Percentiles rank a stretch among this genome's conserved stretches.
Conservation (phyloP, 2,797 vertebrate species). For the Poecilia velifera region DNA sequence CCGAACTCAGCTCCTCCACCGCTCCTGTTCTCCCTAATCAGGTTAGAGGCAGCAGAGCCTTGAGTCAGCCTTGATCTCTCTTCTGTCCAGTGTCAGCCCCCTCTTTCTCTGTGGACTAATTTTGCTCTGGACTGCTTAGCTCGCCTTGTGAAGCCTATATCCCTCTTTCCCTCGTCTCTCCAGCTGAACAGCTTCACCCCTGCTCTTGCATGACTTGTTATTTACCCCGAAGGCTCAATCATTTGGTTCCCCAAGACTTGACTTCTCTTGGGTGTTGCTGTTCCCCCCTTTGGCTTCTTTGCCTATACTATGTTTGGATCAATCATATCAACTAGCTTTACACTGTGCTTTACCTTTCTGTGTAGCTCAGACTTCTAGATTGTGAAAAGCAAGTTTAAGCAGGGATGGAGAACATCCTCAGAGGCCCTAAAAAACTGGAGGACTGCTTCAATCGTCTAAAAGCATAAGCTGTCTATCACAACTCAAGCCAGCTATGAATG, state of each 20-base stretch:
- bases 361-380: conserved; percentile 51
- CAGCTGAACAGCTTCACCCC: conserved; percentile 43
- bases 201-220: conserved; percentile 60
- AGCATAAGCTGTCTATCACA: conserved; percentile 62
- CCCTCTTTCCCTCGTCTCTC: conserved; percentile 17
- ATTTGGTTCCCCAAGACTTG: conserved; percentile 43
- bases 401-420: conserved; percentile 69
- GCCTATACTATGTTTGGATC: conserved; percentile 40
- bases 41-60: conserved; percentile 77
- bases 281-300: conserved; percentile 33
- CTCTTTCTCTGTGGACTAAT: conserved; percentile 57
- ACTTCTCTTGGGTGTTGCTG: conserved; percentile 35
- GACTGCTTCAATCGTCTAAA: conserved; percentile 56
- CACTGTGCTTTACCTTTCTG: conserved; percentile 48
- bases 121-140: conserved; percentile 60
- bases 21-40: conserved; percentile 74
- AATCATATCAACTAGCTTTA: conserved; percentile 37
- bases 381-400: conserved; percentile 67
- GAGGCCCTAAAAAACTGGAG: conserved; percentile 45
- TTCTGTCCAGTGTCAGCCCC: conserved; percentile 71
- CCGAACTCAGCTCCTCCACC: conserved; percentile 44
- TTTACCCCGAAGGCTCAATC: conserved; percentile 65
- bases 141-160: conserved; percentile 36
- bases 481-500: conserved; percentile 60
- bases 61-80: conserved; percentile 68